phyloP scores from a whole-genome alignment of 1,140 invertebrate genomes.

The Sycobia sp. region DNA sequence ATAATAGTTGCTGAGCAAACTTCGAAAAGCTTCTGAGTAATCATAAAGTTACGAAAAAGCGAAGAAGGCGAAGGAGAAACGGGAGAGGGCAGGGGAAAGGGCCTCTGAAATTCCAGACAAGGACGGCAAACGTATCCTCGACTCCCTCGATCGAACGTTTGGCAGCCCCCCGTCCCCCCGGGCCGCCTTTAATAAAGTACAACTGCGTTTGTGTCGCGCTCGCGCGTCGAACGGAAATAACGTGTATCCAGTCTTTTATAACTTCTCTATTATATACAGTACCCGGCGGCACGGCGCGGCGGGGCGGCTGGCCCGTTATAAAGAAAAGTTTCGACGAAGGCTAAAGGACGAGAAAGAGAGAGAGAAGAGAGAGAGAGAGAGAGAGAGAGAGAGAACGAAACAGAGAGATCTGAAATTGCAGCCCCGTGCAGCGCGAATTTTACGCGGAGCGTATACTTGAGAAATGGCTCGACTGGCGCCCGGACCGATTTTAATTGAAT shows the following conservation, averaged over 20 bases:
- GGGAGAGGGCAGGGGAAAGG: too few relatives aligned
- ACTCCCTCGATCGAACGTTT: too few relatives aligned
- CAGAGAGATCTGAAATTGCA: constrained; percentile 20
- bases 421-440: constrained; percentile 8
- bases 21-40: too few relatives aligned
- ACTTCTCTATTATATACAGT: constrained; percentile 10
- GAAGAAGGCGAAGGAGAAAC: too few relatives aligned
- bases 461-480: not conserved
- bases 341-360: constrained; percentile 1
- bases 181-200: constrained; percentile 9
- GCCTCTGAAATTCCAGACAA: too few relatives aligned
- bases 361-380: constrained; percentile 7
- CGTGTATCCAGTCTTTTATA: constrained; percentile 20
- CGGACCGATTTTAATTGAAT: constrained; percentile 6
- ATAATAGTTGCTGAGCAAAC: too few relatives aligned
- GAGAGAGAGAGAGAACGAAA: too few relatives aligned
- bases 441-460: constrained; percentile 12
- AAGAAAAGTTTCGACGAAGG: constrained; percentile 8
- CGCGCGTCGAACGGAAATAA: constrained; percentile 13
- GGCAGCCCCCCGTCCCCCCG: too few relatives aligned
- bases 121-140: too few relatives aligned
- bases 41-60: too few relatives aligned
- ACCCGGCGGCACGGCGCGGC: too few relatives aligned
- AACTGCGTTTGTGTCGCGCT: not conserved
- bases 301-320: not conserved